These are phyloP conservation scores for Siderastrea siderea DNA, from an alignment of 92 coral and sea anemone species.

Conservation along the genomic window DNA sequence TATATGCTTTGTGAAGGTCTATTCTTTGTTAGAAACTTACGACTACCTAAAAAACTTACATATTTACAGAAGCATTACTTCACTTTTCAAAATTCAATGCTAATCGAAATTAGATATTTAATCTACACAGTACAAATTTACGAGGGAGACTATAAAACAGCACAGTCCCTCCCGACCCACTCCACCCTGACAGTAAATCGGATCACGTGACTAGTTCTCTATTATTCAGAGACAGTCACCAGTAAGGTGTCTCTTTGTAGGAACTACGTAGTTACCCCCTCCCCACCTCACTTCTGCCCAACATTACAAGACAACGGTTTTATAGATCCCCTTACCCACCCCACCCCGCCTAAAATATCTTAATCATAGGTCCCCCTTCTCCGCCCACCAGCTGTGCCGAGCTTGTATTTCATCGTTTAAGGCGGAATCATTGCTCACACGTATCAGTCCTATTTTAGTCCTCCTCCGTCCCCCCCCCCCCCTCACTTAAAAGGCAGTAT, in stretches of 20 bases:
- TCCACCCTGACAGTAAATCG: constrained; percentile 1
- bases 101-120: background rate
- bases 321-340: background rate
- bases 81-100: constrained; percentile 7
- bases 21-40: background rate
- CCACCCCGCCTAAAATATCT: background rate
- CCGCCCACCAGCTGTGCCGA: too few relatives aligned
- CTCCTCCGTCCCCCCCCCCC: background rate
- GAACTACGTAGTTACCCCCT: background rate
- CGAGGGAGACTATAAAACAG: background rate
- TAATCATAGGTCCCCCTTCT: background rate
- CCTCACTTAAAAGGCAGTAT: constrained; percentile 58
- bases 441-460: background rate
- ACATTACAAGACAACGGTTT: too few relatives aligned
- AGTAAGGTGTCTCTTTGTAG: too few relatives aligned
- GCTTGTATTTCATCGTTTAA: background rate
- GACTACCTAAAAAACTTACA: constrained; percentile 10
- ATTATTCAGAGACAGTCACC: background rate
- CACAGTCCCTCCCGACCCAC: background rate
- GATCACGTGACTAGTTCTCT: background rate
- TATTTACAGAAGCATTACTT: constrained; percentile 38
- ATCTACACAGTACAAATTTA: background rate
- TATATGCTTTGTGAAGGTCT: background rate
- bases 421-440: background rate
- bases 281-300: background rate